Evolutionary conservation across 2,888 invertebrate genomes (phyloP).

Genomic region (Drosophila leonis): DNA sequence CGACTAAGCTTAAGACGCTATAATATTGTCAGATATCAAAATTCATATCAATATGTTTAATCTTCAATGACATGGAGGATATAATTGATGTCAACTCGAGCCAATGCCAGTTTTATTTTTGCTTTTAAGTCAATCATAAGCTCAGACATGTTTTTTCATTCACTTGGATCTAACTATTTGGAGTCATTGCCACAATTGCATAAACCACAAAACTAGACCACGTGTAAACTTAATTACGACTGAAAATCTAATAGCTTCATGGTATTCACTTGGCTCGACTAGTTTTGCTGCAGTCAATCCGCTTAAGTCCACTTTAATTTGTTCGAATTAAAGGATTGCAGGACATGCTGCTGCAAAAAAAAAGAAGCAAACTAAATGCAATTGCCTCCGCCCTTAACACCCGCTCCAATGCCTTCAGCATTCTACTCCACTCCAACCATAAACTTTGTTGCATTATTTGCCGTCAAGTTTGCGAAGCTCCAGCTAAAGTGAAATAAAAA

Average conservation of each 20-base stretch:
- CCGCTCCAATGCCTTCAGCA: not conserved
- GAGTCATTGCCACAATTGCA: conserved; percentile 16
- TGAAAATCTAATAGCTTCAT: conserved; percentile 53
- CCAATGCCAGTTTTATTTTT: not conserved
- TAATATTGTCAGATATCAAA: not conserved
- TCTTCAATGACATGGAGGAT: not conserved
- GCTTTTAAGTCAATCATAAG: not conserved
- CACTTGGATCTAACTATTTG: not conserved
- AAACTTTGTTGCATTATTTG: conserved; percentile 68
- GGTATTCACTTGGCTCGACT: conserved; percentile 36
- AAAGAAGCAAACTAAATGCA: conserved; percentile 13
- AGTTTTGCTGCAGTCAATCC: conserved; percentile 49
- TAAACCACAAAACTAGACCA: conserved; percentile 49
- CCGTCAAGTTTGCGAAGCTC: conserved; percentile 48
- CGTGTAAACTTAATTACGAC: conserved; percentile 53
- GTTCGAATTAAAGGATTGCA: conserved; percentile 74
- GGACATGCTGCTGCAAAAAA: conserved; percentile 40
- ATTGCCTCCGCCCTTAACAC: not conserved
- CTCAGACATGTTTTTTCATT: too few species aligned
- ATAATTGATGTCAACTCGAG: not conserved
- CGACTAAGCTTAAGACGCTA: not conserved
- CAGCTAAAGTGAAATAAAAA: conserved; percentile 13
- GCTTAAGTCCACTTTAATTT: conserved; percentile 61
- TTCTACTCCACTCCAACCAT: conserved; percentile 14
- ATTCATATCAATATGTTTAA: not conserved